Percentiles rank a stretch among this genome's conserved stretches.
Conservation (phyloP, 1,140 invertebrate species). For the Drosophila guanche region DNA sequence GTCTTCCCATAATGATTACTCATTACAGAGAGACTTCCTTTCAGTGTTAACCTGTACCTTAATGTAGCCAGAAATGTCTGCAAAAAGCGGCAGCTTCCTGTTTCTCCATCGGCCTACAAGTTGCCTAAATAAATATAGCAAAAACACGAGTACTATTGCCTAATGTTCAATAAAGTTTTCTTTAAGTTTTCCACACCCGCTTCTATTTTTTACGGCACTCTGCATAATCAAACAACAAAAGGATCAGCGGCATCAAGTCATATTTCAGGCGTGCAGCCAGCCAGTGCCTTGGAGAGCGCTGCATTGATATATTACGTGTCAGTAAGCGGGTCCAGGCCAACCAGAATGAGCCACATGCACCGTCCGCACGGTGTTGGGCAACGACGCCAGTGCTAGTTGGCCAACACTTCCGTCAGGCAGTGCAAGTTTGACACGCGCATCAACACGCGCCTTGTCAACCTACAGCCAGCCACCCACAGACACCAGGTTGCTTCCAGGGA, state of each 20-base stretch:
- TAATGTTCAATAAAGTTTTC: conserved; percentile 62
- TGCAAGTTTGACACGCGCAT: conserved; percentile 81
- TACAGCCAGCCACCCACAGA: background rate
- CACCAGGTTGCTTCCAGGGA: conserved; percentile 62
- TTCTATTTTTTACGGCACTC: conserved; percentile 33
- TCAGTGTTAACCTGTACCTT: too few species aligned
- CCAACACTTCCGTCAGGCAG: conserved; percentile 70
- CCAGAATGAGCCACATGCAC: background rate
- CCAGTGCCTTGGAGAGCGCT: conserved; percentile 11
- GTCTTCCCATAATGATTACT: too few species aligned
- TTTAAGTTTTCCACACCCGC: conserved; percentile 34
- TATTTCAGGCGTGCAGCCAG: conserved; percentile 60
- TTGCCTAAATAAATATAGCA: conserved; percentile 56
- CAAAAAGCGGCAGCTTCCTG: too few species aligned
- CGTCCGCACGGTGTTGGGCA: conserved; percentile 13
- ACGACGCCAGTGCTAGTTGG: conserved; percentile 35
- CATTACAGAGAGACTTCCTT: too few species aligned
- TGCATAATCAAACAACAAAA: conserved; percentile 54
- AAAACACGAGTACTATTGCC: conserved; percentile 42
- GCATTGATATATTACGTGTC: conserved; percentile 80
- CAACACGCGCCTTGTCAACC: conserved; percentile 79
- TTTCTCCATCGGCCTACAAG: background rate
- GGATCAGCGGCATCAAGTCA: conserved; percentile 36
- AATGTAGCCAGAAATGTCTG: too few species aligned
- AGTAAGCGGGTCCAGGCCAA: conserved; percentile 18